Evolutionary conservation across 2,888 invertebrate species (phyloP).

Genomic region (Lycaena phlaeas): DNA sequence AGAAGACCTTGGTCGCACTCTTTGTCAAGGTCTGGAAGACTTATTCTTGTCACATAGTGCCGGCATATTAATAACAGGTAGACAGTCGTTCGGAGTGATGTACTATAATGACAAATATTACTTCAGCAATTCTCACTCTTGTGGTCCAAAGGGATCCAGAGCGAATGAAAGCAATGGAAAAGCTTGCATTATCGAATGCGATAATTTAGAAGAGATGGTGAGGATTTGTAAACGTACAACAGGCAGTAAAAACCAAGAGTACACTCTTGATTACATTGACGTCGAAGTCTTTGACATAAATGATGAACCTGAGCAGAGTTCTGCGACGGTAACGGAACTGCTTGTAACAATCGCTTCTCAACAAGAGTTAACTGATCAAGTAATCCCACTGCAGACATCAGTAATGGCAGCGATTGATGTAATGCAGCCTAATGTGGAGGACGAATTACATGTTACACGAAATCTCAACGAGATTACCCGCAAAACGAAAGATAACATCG

Average conservation of each 20-base stretch:
- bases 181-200: constrained; percentile 16
- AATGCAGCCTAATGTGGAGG: constrained; percentile 17
- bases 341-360: too few species aligned
- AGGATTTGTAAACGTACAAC: constrained; percentile 14
- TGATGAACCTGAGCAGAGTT: neutral
- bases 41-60: constrained; percentile 15
- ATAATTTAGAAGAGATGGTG: constrained; percentile 13
- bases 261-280: neutral
- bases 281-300: neutral
- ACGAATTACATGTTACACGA: constrained; percentile 16
- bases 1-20: too few species aligned
- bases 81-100: constrained; percentile 15
- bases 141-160: constrained; percentile 15
- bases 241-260: neutral
- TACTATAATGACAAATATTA: constrained; percentile 16
- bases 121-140: constrained; percentile 16
- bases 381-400: constrained; percentile 17
- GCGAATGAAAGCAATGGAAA: constrained; percentile 12
- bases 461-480: constrained; percentile 14
- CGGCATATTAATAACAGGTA: constrained; percentile 16
- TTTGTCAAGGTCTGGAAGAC: too few species aligned
- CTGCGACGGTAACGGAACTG: constrained; percentile 3
- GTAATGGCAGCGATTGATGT: constrained; percentile 16
- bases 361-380: too few species aligned
- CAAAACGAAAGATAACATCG: constrained; percentile 25